A percentile compares a stretch with the other conserved stretches of the same genome.
phyloP scores from a whole-genome alignment of 1,140 invertebrate species.

The Heliconius nattereri region DNA sequence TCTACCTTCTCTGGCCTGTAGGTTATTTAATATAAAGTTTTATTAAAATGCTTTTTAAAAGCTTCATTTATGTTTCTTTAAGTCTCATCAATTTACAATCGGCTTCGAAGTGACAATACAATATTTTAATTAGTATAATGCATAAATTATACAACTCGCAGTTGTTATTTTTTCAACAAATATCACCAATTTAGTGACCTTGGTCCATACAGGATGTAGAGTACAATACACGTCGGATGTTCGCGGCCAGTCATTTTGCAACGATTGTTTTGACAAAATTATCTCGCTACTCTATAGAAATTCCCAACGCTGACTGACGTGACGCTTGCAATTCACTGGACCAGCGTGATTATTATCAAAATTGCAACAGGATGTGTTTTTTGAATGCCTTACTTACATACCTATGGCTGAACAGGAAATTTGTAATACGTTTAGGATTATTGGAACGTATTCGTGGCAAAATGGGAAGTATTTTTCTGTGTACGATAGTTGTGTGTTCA shows the following conservation, averaged over 20 bases:
- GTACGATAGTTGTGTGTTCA: no score
- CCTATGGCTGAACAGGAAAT: neutral
- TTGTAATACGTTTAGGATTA: neutral
- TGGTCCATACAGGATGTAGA: constrained; percentile 36
- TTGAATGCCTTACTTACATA: neutral
- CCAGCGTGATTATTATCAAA: constrained; percentile 1
- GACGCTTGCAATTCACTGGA: neutral
- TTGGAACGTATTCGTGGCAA: no score
- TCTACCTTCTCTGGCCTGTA: no score
- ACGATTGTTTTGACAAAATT: constrained; percentile 30
- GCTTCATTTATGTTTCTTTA: no score
- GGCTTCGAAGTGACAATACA: no score
- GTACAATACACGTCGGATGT: constrained; percentile 36
- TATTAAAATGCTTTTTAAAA: no score
- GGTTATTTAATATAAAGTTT: no score
- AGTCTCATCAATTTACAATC: no score
- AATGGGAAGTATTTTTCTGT: no score
- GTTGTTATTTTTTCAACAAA: neutral
- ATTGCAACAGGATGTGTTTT: constrained; percentile 12
- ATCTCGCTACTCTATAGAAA: constrained; percentile 3
- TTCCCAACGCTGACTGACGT: neutral
- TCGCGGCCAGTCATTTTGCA: constrained; percentile 37
- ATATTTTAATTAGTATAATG: no score
- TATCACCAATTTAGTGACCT: constrained; percentile 8
- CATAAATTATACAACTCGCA: no score